These are phyloP conservation scores for Monomorium pharaonis DNA, from an alignment of 1,140 invertebrate species.

Conservation along the genomic window DNA sequence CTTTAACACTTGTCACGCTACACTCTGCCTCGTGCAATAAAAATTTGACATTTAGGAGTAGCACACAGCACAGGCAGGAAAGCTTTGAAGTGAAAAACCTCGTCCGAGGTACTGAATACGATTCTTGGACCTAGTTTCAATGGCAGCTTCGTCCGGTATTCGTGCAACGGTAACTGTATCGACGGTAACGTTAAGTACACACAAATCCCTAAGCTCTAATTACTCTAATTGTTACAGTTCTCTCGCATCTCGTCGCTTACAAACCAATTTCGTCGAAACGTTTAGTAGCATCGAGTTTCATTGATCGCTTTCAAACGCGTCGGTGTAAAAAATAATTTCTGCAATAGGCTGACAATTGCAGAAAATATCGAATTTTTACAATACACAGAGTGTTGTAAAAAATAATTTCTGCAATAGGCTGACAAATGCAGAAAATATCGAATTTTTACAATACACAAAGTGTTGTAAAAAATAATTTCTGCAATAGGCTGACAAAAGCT, in stretches of 20 bases:
- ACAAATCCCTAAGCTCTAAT: slow-evolving; percentile 77
- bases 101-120: slow-evolving; percentile 70
- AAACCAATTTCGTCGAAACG: neutral
- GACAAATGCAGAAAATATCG: too few species aligned
- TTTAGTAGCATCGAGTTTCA: neutral
- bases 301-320: neutral
- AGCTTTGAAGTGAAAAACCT: slow-evolving; percentile 26
- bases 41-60: neutral
- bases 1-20: neutral
- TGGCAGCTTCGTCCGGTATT: slow-evolving; percentile 46
- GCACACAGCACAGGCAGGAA: neutral
- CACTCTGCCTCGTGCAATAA: neutral
- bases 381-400: too few species aligned
- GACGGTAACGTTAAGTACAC: slow-evolving; percentile 80
- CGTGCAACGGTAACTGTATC: slow-evolving; percentile 81
- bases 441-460: too few species aligned
- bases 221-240: slow-evolving; percentile 81
- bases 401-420: too few species aligned
- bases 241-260: slow-evolving; percentile 39
- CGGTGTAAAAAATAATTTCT: too few species aligned
- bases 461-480: too few species aligned
- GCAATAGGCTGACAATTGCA: too few species aligned
- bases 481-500: too few species aligned
- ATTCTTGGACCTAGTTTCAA: slow-evolving; percentile 63
- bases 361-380: too few species aligned